phyloP scores from a whole-genome alignment of 2,888 invertebrate genomes.

The Tenodera sinensis region DNA sequence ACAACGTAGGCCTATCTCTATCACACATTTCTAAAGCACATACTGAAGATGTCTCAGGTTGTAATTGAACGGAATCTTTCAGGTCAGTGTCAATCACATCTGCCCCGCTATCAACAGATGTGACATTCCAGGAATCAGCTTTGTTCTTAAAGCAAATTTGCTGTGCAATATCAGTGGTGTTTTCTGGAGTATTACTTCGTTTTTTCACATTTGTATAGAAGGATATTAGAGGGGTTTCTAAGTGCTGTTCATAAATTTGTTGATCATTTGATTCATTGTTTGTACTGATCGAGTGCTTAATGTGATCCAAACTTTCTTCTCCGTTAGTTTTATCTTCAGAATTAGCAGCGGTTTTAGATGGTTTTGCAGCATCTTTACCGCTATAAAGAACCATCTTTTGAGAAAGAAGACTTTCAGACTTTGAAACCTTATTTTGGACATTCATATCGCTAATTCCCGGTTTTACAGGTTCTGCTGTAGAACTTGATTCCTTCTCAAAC shows the following conservation, averaged over 20 bases:
- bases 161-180: not conserved
- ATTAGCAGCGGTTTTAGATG: rapidly evolving
- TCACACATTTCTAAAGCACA: too few species aligned
- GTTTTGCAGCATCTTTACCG: not conserved
- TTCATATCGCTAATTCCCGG: too few species aligned
- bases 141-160: not conserved
- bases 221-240: not conserved
- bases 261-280: too few species aligned
- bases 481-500: too few species aligned
- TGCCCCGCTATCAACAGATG: not conserved
- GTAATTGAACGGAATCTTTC: too few species aligned
- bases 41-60: too few species aligned
- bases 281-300: too few species aligned
- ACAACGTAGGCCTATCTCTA: too few species aligned
- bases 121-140: not conserved
- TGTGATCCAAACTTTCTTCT: not conserved
- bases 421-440: not conserved
- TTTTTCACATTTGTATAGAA: not conserved
- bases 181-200: not conserved
- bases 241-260: not conserved
- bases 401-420: not conserved
- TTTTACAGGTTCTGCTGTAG: not conserved
- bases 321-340: not conserved
- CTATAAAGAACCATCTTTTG: not conserved
- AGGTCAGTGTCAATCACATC: too few species aligned